These are phyloP conservation scores for Drosophila mettleri DNA, from an alignment of 2,888 invertebrate species.

Conservation along the genomic window DNA sequence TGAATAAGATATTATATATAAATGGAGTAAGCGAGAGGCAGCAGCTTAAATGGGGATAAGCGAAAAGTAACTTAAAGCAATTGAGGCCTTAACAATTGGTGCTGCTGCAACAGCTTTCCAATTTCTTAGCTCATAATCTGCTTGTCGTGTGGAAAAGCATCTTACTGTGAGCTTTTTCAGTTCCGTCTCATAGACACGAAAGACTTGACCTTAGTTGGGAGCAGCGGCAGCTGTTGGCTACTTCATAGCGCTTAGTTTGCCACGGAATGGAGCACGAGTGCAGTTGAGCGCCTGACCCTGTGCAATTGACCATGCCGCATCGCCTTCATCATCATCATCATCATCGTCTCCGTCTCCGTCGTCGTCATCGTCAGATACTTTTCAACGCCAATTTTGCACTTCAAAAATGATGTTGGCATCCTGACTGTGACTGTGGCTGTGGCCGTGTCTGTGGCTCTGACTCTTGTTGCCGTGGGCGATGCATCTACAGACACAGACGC, in stretches of 20 bases:
- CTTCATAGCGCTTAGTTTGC: conserved; percentile 72
- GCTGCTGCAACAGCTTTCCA: conserved; percentile 2
- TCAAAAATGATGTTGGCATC: conserved; percentile 66
- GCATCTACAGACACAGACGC: conserved; percentile 67
- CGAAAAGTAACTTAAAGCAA: conserved; percentile 1
- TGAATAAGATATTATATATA: background rate
- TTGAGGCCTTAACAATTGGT: conserved; percentile 2
- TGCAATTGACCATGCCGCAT: conserved; percentile 74
- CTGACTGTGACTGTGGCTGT: conserved; percentile 21
- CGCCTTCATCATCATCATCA: conserved; percentile 23
- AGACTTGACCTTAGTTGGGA: conserved; percentile 64
- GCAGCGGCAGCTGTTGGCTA: conserved; percentile 30
- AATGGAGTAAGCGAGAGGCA: too few species aligned
- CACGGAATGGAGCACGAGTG: conserved; percentile 30
- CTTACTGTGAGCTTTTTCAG: conserved; percentile 21
- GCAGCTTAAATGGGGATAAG: conserved; percentile 6
- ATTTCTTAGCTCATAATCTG: conserved; percentile 33
- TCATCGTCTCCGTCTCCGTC: conserved; percentile 30
- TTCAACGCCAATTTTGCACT: conserved; percentile 79
- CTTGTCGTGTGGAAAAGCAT: conserved; percentile 34
- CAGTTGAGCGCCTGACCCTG: conserved; percentile 52
- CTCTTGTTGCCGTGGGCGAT: conserved; percentile 67
- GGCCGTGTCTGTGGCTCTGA: background rate
- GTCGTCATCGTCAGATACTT: conserved; percentile 67
- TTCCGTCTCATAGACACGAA: conserved; percentile 30